Evolutionary conservation across 2,113 vertebrate species (phyloP).

Genomic region (Clinocottus analis): DNA sequence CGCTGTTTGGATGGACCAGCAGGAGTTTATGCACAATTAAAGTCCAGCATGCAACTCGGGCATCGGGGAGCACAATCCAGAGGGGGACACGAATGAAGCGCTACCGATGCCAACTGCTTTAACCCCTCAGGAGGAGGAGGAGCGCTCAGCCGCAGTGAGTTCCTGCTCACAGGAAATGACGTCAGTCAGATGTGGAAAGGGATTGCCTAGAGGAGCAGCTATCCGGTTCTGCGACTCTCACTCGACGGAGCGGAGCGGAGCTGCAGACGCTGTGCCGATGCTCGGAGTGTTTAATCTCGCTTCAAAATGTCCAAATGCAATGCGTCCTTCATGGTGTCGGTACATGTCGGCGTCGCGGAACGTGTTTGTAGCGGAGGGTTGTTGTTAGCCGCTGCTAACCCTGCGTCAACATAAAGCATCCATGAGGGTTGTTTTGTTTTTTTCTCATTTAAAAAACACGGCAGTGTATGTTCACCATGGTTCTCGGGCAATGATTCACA

Average conservation of each 20-base stretch:
- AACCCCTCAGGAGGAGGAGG: not conserved
- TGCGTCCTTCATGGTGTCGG: fast-evolving
- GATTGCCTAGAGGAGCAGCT: constrained; percentile 40
- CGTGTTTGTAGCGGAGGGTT: not conserved
- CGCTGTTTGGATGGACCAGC: not conserved
- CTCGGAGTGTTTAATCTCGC: not conserved
- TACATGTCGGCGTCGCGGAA: not conserved
- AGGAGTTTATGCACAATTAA: not conserved
- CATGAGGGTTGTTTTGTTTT: constrained; percentile 10
- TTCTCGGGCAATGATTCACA: not conserved
- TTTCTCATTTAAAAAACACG: constrained; percentile 2
- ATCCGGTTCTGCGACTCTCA: constrained; percentile 36
- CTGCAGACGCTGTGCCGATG: fast-evolving
- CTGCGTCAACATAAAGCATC: constrained; percentile 17
- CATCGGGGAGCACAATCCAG: not conserved
- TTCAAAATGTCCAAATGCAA: not conserved
- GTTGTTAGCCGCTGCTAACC: not conserved
- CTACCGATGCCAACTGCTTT: not conserved
- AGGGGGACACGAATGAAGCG: too few relatives aligned
- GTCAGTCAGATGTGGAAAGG: constrained; percentile 21
- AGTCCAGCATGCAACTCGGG: not conserved
- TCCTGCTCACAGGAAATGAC: constrained; percentile 64
- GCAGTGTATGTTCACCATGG: not conserved
- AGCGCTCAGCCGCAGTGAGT: constrained; percentile 5
- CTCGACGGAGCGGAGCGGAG: constrained; percentile 4